Percentiles rank a stretch among this genome's conserved stretches.
These are phyloP conservation scores for Xenopus tropicalis DNA, from an alignment of 2,113 vertebrate genomes.

Conservation along the genomic window UCB_Xtro_10.0 CM004446.2:104500001-104500500, in stretches of 20 bases:
- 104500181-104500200: background rate
- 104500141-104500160: slow-evolving; percentile 5
- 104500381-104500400: too few relatives aligned
- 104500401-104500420: too few relatives aligned
- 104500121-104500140: background rate
- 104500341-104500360: too few relatives aligned
- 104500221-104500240: slow-evolving; percentile 41
- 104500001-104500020: background rate
- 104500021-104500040: slow-evolving; percentile 1
- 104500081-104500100: slow-evolving; percentile 19
- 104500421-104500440: too few relatives aligned
- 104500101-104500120: slow-evolving; percentile 36
- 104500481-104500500: too few relatives aligned
- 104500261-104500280: slow-evolving; percentile 6
- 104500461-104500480: too few relatives aligned
- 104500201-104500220: slow-evolving; percentile 12
- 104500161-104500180: slow-evolving; percentile 7
- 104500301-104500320: too few relatives aligned
- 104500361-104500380: too few relatives aligned
- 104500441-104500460: too few relatives aligned
- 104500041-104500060: slow-evolving; percentile 28
- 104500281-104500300: too few relatives aligned
- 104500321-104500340: too few relatives aligned
- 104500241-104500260: slow-evolving; percentile 11
- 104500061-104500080: slow-evolving; percentile 36